These are phyloP conservation scores for Agrypnia vestita DNA, from an alignment of 1,140 invertebrate species.

Conservation along the genomic window DNA sequence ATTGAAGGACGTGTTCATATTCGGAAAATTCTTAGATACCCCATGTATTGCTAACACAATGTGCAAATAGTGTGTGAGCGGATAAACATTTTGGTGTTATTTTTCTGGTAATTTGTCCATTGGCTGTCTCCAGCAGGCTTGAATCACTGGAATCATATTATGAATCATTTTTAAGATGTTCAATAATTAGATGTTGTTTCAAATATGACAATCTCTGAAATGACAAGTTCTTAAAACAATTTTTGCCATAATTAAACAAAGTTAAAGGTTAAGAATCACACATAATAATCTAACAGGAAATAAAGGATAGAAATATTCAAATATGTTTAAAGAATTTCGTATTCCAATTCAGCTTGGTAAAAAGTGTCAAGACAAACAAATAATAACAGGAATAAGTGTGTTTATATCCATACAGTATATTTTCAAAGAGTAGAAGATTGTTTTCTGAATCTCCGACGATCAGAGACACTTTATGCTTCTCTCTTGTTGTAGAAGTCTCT, in stretches of 20 bases:
- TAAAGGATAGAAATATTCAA: too few species aligned
- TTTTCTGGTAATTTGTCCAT: slow-evolving; percentile 65
- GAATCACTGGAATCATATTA: slow-evolving; percentile 27
- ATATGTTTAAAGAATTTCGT: too few species aligned
- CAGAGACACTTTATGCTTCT: slow-evolving; percentile 66
- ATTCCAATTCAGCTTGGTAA: too few species aligned
- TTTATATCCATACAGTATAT: slow-evolving; percentile 34
- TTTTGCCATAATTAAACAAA: too few species aligned
- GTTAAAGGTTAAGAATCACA: too few species aligned
- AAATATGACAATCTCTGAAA: too few species aligned
- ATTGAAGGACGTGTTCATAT: not conserved
- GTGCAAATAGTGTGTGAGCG: slow-evolving; percentile 66
- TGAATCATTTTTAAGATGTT: too few species aligned
- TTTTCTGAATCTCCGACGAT: slow-evolving; percentile 73
- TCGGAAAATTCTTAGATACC: slow-evolving; percentile 63
- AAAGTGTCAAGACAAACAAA: too few species aligned
- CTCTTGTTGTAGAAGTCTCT: slow-evolving; percentile 67
- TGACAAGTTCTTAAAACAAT: too few species aligned
- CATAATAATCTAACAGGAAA: too few species aligned
- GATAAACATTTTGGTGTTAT: slow-evolving; percentile 64
- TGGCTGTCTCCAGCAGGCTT: slow-evolving; percentile 59
- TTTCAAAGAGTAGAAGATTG: slow-evolving; percentile 65
- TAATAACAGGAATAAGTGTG: too few species aligned
- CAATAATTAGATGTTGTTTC: not conserved
- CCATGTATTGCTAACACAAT: slow-evolving; percentile 68